Base-by-base conservation (phyloP, 2,113 vertebrate species). In the Piprites chloris region DNA sequence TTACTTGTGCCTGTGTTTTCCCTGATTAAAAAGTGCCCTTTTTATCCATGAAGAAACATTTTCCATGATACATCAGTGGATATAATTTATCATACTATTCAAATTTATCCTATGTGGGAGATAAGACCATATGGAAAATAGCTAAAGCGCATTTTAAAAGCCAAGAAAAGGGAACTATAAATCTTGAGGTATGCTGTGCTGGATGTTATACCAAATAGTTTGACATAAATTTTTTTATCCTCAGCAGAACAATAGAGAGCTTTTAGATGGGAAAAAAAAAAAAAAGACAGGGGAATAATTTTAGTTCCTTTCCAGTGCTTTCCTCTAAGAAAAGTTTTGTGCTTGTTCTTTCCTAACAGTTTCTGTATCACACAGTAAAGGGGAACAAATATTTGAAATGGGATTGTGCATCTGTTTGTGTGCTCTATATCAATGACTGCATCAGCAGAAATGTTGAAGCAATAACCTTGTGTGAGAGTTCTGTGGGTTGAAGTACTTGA, bases 71-170 rank as follows among this genome's bases (percentile, higher is more conserved):
- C 53, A 88, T 69, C 58, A 76, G 44, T 90, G 41, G 24, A 46
- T 79, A 58, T 85, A 85, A 93, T 91, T 90, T 83, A 93, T 90
- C 78, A 90, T 83, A 68, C 41, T 85, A 72, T 79, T 93, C 20
- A 90, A 72, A 93, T 93, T 87, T 90, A 93, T 79, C 75, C 85
- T 93, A 15, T 68, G 74, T 90, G 95, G 74, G 75, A 93, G 71
- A 94, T 79, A 76, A 94, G 75, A 87, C 78, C 87, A 90, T 88
- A 95, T 93, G 90, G 94, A 95, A 91, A 95, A 85, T 69, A 88
- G 63, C 53, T 90, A 91, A 91, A 78, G 49, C 1, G 0, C 41
- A 53, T 76, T 91, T 76, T 91, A 94, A 79, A 91, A 95, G 15
- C 33, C 53, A 93, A 35, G 62, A 49, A 94, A 87, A 90, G 71